Percentiles rank a stretch among this genome's conserved stretches.
Conservation (phyloP, 2,113 vertebrate species). For the mouse (Mus musculus) region GRCm39 chr7:56874001-56874500, state of each 20-base stretch:
- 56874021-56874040: neutral
- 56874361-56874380: too few species aligned
- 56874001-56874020: neutral
- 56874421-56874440: too few species aligned
- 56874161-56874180: neutral
- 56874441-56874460: neutral
- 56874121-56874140: neutral
- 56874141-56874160: neutral
- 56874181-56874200: neutral
- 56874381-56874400: too few species aligned
- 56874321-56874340: too few species aligned
- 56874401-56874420: neutral
- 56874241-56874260: neutral
- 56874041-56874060: neutral
- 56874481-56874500: neutral
- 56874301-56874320: too few species aligned
- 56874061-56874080: neutral
- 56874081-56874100: neutral
- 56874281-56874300: neutral
- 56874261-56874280: too few species aligned
- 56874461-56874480: neutral
- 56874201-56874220: neutral
- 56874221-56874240: neutral
- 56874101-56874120: neutral
- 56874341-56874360: too few species aligned